phyloP scores from a whole-genome alignment of 2,888 invertebrate genomes.

The Scelioninae gen. 2 region DNA sequence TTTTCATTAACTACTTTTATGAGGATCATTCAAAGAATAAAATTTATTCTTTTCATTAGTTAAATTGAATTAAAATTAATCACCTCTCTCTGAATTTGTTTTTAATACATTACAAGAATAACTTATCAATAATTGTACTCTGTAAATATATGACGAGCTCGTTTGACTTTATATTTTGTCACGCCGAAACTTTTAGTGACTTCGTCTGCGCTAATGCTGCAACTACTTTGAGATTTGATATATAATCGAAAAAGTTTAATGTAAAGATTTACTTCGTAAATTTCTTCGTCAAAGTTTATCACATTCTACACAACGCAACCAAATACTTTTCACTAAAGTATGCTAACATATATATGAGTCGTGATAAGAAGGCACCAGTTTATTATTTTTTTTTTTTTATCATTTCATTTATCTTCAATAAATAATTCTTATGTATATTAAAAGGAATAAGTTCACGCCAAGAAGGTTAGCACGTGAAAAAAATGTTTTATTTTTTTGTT shows the following conservation, averaged over 20 bases:
- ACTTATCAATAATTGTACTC: constrained; percentile 15
- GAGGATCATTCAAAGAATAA: too few species aligned
- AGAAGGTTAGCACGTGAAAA: too few species aligned
- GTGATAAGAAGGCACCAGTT: constrained; percentile 5
- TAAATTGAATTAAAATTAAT: too few species aligned
- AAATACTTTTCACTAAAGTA: constrained; percentile 29
- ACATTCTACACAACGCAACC: constrained; percentile 36
- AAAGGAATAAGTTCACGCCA: too few species aligned
- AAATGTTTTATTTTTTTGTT: not conserved
- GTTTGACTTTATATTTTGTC: constrained; percentile 51
- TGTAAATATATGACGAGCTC: constrained; percentile 21
- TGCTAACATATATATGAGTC: constrained; percentile 25
- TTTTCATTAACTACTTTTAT: too few species aligned
- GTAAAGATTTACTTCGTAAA: constrained; percentile 58
- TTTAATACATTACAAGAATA: too few species aligned
- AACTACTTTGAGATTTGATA: constrained; percentile 57
- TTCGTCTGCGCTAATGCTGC: constrained; percentile 47
- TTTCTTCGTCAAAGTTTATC: constrained; percentile 56
- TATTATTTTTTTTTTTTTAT: too few species aligned
- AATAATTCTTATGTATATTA: too few species aligned
- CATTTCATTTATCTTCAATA: too few species aligned
- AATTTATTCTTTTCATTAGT: too few species aligned
- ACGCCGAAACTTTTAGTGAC: constrained; percentile 50
- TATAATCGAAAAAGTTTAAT: constrained; percentile 60
- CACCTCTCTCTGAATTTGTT: not conserved